phyloP scores from a whole-genome alignment of 2,888 invertebrate species.

The Hedya salicella region DNA sequence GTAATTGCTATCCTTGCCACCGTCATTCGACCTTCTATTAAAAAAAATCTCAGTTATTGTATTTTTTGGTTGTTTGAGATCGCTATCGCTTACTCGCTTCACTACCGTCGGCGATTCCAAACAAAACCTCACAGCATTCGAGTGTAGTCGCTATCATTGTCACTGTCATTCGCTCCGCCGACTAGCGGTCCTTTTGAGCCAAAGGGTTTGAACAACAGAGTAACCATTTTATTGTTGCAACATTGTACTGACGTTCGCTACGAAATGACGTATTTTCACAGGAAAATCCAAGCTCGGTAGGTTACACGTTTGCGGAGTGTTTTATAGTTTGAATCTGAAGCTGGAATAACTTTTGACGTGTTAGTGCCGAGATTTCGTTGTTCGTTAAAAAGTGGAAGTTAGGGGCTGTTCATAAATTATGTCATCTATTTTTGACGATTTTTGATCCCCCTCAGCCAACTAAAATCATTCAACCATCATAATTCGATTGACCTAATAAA shows the following conservation, averaged over 20 bases:
- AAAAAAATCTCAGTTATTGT: too few relatives aligned
- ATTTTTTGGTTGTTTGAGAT: too few relatives aligned
- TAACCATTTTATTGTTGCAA: slow-evolving; percentile 17
- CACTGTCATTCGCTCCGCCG: not conserved
- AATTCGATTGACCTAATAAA: too few relatives aligned
- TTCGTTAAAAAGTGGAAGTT: not conserved
- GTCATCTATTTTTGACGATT: too few relatives aligned
- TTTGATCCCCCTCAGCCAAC: too few relatives aligned
- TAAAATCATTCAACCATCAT: too few relatives aligned
- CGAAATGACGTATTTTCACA: not conserved
- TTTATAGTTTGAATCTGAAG: not conserved
- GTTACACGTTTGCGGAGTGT: not conserved
- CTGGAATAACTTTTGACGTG: not conserved
- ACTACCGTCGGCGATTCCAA: not conserved
- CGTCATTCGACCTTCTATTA: too few relatives aligned
- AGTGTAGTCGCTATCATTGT: not conserved
- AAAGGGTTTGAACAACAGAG: slow-evolving; percentile 17
- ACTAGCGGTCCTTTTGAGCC: slow-evolving; percentile 19
- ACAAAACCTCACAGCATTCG: not conserved
- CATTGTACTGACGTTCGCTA: not conserved
- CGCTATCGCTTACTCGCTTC: not conserved
- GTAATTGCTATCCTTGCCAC: too few relatives aligned
- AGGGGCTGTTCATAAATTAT: too few relatives aligned
- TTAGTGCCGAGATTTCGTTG: not conserved
- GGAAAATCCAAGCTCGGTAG: not conserved